Percentiles rank a stretch among this genome's conserved stretches.
Evolutionary conservation across 1,140 invertebrate species (phyloP).

Genomic region (Aphaenogaster rudis): DNA sequence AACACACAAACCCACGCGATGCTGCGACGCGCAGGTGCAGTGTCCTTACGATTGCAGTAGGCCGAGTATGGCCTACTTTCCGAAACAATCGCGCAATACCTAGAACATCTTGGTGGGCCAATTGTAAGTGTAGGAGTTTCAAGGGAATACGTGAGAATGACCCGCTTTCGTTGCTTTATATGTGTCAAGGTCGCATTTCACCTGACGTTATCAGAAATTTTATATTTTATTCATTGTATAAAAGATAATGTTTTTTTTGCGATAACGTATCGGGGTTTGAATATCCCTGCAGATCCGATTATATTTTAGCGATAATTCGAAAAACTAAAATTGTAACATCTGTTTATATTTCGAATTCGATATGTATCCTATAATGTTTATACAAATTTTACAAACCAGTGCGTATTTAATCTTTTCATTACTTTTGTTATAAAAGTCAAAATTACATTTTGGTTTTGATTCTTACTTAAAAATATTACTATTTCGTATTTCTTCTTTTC

Average conservation of each 20-base stretch:
- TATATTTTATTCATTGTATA: not conserved
- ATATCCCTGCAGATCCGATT: not conserved
- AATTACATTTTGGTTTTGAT: not conserved
- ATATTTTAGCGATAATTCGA: not conserved
- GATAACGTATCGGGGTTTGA: not conserved
- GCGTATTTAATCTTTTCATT: not conserved
- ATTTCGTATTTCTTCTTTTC: not conserved
- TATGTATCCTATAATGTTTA: not conserved
- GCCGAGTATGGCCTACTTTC: conserved; percentile 70
- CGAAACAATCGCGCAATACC: conserved; percentile 65
- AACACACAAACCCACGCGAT: not conserved
- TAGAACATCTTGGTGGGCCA: conserved; percentile 41
- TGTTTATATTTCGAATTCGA: not conserved
- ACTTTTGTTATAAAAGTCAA: not conserved
- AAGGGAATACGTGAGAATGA: conserved; percentile 51
- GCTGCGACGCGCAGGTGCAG: conserved; percentile 22
- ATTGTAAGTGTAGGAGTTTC: conserved; percentile 47
- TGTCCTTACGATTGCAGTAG: conserved; percentile 53
- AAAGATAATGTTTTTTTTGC: not conserved
- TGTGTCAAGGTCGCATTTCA: conserved; percentile 67
- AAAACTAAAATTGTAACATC: not conserved
- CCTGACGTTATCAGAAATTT: not conserved
- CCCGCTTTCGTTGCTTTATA: conserved; percentile 45
- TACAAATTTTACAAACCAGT: not conserved
- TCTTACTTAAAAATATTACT: not conserved